Conservation (phyloP, 2,797 vertebrate genomes). For the Ctenopoma kingsleyae region DNA sequence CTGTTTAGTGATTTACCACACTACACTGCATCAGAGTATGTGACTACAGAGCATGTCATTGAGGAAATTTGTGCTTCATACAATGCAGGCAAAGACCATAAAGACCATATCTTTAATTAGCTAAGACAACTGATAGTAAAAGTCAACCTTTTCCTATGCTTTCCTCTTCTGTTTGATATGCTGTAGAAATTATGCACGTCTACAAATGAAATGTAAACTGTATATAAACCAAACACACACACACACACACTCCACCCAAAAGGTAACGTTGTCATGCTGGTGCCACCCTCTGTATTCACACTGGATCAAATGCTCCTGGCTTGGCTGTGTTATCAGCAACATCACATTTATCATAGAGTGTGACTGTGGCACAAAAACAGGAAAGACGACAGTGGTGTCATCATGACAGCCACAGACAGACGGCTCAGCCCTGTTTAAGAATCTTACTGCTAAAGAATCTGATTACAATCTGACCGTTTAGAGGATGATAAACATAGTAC, state of each 20-base stretch:
- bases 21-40: neutral
- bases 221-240: too few species aligned
- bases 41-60: neutral
- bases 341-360: constrained; percentile 32
- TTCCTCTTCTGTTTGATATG: neutral
- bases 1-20: constrained; percentile 16
- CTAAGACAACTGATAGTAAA: neutral
- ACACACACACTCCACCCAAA: too few species aligned
- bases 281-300: constrained; percentile 16
- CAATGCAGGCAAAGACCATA: neutral
- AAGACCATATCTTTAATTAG: neutral
- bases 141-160: neutral
- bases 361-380: constrained; percentile 61
- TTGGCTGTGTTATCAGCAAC: constrained; percentile 12
- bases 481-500: neutral
- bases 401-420: constrained; percentile 36
- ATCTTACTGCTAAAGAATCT: neutral
- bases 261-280: neutral
- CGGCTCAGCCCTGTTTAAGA: neutral
- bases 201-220: too few species aligned
- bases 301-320: constrained; percentile 18
- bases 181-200: neutral
- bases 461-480: constrained; percentile 2
- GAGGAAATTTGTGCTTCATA: constrained; percentile 12
- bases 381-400: constrained; percentile 51